Conservation (phyloP, 2,888 invertebrate species). For the Oegoconia quadripuncta region DNA sequence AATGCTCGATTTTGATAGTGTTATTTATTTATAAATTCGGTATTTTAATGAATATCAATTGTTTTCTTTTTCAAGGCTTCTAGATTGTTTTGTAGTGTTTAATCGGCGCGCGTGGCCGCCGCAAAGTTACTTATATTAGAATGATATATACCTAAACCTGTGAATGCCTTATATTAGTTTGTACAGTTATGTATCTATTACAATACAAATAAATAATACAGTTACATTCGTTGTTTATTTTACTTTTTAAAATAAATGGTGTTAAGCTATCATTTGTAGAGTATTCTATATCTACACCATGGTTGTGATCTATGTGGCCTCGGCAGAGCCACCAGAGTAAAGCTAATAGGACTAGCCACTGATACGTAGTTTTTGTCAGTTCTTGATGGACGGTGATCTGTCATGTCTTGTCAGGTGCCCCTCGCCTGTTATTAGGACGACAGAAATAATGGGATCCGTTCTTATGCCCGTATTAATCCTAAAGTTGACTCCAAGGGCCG, state of each 20-base stretch:
- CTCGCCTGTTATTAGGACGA: no score
- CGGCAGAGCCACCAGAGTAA: no score
- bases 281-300: no score
- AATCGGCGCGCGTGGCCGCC: not conserved
- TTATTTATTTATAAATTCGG: constrained; percentile 10
- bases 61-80: constrained; percentile 13
- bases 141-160: constrained; percentile 46
- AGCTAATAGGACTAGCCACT: no score
- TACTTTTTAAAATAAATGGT: not conserved
- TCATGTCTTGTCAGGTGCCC: not conserved
- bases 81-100: constrained; percentile 10
- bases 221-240: constrained; percentile 10
- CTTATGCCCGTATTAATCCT: no score
- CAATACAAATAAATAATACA: constrained; percentile 35
- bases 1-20: constrained; percentile 6
- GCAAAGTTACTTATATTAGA: constrained; percentile 18
- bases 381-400: no score
- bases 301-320: no score
- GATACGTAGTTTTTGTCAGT: no score
- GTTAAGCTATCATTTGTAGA: no score
- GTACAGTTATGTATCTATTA: constrained; percentile 44
- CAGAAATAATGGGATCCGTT: no score
- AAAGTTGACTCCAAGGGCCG: no score
- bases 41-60: constrained; percentile 2
- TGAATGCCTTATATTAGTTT: constrained; percentile 46